phyloP scores from a whole-genome alignment of 2,888 invertebrate genomes.

The Podotricha telesiphe region DNA sequence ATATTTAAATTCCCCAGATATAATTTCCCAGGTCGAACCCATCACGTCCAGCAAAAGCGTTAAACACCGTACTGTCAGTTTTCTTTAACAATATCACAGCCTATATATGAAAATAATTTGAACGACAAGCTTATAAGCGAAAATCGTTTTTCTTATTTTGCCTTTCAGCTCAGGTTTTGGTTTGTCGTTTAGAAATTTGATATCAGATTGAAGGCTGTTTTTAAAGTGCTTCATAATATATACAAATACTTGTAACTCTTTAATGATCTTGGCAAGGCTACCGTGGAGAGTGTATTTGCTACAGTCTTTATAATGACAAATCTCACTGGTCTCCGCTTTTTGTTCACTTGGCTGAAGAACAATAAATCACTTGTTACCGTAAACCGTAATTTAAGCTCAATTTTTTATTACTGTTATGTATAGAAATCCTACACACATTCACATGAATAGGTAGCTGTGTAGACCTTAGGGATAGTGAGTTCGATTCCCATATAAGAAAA shows the following conservation, averaged over 20 bases:
- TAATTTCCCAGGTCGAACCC: background rate
- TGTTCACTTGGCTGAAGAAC: too few relatives aligned
- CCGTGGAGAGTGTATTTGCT: too few relatives aligned
- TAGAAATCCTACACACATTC: too few relatives aligned
- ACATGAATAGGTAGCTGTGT: too few relatives aligned
- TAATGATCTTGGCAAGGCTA: background rate
- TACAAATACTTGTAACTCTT: background rate
- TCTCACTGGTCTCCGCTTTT: too few relatives aligned
- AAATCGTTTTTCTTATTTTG: slow-evolving; percentile 50
- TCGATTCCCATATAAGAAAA: too few relatives aligned
- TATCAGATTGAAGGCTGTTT: slow-evolving; percentile 45
- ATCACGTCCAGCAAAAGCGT: background rate
- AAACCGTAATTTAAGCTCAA: too few relatives aligned
- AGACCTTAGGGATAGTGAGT: too few relatives aligned
- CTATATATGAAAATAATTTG: slow-evolving; percentile 47
- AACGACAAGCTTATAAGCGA: slow-evolving; percentile 63
- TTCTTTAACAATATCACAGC: background rate
- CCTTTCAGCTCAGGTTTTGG: slow-evolving; percentile 45
- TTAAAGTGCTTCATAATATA: slow-evolving; percentile 25
- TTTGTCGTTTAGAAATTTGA: slow-evolving; percentile 50
- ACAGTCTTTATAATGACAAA: too few relatives aligned
- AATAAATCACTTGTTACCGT: too few relatives aligned
- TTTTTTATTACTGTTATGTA: too few relatives aligned
- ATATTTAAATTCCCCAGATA: too few relatives aligned
- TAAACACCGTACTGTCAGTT: background rate